Conservation (phyloP, 2,888 invertebrate genomes). For the Anoplius nigerrimus region DNA sequence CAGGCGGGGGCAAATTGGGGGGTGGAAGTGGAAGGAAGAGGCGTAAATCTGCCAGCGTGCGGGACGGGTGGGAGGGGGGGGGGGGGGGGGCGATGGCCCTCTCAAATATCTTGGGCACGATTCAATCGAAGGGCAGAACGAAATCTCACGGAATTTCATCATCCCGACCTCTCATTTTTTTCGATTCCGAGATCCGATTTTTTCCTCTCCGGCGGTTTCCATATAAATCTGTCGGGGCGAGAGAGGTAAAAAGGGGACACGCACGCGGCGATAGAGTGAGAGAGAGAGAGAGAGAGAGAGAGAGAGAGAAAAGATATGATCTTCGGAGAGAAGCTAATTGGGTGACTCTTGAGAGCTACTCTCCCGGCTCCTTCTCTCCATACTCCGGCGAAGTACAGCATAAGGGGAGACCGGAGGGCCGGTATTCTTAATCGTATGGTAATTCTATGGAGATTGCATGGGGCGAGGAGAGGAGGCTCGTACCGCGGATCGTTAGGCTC, state of each 20-base stretch:
- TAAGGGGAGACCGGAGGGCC: conserved; percentile 31
- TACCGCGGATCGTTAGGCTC: conserved; percentile 69
- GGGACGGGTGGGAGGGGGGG: conserved; percentile 10
- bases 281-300: conserved; percentile 17
- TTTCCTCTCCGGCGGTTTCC: too few relatives aligned
- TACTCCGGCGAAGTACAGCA: too few relatives aligned
- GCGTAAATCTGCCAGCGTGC: conserved; percentile 8
- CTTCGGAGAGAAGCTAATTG: conserved; percentile 52
- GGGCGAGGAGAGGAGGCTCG: conserved; percentile 66
- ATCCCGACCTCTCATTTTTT: too few relatives aligned
- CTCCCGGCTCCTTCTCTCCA: conserved; percentile 24
- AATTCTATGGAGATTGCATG: conserved; percentile 74
- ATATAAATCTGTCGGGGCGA: too few relatives aligned
- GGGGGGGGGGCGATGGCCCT: too few relatives aligned
- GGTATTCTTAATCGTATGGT: conserved; percentile 72
- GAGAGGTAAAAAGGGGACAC: conserved; percentile 25
- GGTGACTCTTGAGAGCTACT: conserved; percentile 56
- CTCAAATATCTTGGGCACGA: too few relatives aligned
- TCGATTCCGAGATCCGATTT: too few relatives aligned
- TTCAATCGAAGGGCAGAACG: background rate
- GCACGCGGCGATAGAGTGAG: conserved; percentile 22
- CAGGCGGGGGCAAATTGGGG: conserved; percentile 25
- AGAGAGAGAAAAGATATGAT: conserved; percentile 46
- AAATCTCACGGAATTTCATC: conserved; percentile 3
- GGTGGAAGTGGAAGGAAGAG: conserved; percentile 10